phyloP scores from a whole-genome alignment of 1,140 invertebrate species.

The Yoshiicerus persimilis region DNA sequence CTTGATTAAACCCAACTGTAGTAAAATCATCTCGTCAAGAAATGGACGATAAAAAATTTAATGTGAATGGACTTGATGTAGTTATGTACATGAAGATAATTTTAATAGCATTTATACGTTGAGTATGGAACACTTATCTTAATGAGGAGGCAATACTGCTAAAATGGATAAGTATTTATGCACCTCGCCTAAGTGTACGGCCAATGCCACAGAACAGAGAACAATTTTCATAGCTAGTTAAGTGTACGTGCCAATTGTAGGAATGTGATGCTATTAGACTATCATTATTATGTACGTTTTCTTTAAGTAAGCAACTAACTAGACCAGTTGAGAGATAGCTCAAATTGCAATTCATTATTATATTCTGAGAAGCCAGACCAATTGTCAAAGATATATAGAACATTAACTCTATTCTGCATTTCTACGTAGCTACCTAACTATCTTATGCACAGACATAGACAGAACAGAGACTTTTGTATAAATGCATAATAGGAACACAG shows the following conservation, averaged over 20 bases:
- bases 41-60: background rate
- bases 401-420: background rate
- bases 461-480: no score
- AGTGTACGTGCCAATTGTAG: background rate
- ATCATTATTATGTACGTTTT: background rate
- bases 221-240: background rate
- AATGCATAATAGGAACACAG: no score
- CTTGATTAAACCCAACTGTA: background rate
- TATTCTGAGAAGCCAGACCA: background rate
- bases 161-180: background rate
- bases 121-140: slow-evolving; percentile 14
- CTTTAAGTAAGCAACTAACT: background rate
- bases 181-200: background rate
- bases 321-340: background rate
- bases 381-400: background rate
- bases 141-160: background rate
- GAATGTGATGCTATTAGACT: background rate
- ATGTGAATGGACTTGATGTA: background rate
- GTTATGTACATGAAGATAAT: background rate
- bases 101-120: slow-evolving; percentile 4
- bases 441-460: background rate
- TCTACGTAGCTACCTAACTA: background rate
- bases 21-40: background rate
- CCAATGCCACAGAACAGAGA: background rate
- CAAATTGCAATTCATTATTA: slow-evolving; percentile 14